Conservation (phyloP, 2,113 vertebrate genomes). For the Amphilophus citrinellus region DNA sequence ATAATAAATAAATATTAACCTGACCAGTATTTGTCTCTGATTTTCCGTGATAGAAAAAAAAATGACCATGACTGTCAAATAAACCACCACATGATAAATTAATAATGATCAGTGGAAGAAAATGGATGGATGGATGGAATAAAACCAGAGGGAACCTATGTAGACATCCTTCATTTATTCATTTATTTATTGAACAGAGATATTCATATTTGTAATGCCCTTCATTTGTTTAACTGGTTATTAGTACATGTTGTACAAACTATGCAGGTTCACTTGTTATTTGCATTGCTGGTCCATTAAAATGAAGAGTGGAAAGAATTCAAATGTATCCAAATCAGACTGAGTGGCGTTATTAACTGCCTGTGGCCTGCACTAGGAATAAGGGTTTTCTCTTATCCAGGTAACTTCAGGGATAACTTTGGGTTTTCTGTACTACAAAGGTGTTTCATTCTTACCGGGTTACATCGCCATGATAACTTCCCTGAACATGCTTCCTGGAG, state of each 20-base stretch:
- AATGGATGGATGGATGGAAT: not conserved
- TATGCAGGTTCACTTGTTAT: not conserved
- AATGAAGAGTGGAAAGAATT: not conserved
- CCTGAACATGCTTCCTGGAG: too few relatives aligned
- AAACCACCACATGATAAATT: not conserved
- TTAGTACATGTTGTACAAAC: not conserved
- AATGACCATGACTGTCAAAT: not conserved
- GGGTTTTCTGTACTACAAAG: too few relatives aligned
- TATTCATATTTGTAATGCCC: not conserved
- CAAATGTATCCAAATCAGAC: not conserved
- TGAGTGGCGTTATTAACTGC: not conserved
- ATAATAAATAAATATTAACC: not conserved
- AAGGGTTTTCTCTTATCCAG: too few relatives aligned
- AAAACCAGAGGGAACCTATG: not conserved
- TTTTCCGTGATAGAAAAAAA: not conserved
- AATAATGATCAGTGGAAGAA: too few relatives aligned
- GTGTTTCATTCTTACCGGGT: too few relatives aligned
- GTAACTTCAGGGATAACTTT: too few relatives aligned
- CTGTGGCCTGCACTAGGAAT: too few relatives aligned
- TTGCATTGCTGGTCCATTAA: not conserved
- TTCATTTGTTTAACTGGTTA: not conserved
- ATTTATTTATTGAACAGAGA: not conserved
- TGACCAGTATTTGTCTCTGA: not conserved
- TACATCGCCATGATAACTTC: too few relatives aligned
- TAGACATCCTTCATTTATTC: not conserved